A percentile compares a stretch with the other conserved stretches of the same genome.
These are phyloP conservation scores for Mormyrus hasselquistii DNA, from an alignment of 2,797 vertebrate species.

Conservation along the genomic window DNA sequence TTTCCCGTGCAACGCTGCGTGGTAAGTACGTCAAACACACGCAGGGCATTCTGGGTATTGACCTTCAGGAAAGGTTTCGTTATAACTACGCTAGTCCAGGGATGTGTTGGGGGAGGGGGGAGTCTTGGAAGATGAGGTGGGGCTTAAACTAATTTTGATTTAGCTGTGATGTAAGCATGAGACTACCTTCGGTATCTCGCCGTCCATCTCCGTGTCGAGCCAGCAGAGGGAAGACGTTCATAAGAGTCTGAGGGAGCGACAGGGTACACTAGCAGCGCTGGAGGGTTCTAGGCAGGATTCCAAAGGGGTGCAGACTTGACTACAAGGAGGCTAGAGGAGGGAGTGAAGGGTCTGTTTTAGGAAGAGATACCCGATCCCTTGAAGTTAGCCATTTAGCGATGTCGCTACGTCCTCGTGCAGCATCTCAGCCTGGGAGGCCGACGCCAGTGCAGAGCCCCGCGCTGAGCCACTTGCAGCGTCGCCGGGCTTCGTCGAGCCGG, in stretches of 20 bases:
- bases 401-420: conserved; percentile 60
- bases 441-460: conserved; percentile 50
- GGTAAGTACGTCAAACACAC: not conserved
- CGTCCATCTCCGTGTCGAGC: no score
- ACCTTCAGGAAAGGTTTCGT: not conserved
- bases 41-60: not conserved
- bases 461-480: conserved; percentile 37
- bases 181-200: not conserved
- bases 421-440: conserved; percentile 61
- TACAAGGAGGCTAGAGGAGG: not conserved
- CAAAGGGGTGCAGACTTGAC: not conserved
- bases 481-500: conserved; percentile 51
- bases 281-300: not conserved
- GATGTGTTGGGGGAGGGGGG: not conserved
- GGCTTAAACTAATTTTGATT: not conserved
- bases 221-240: not conserved
- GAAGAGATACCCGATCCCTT: not conserved
- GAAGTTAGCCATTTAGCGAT: conserved; percentile 35
- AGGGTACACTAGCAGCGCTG: not conserved
- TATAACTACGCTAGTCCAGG: not conserved
- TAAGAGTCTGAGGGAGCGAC: not conserved
- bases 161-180: not conserved
- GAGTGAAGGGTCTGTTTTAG: not conserved
- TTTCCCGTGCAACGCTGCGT: not conserved
- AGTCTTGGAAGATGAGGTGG: not conserved